Evolutionary conservation across 2,888 invertebrate species (phyloP).

Genomic region (Tenodera sinensis): DNA sequence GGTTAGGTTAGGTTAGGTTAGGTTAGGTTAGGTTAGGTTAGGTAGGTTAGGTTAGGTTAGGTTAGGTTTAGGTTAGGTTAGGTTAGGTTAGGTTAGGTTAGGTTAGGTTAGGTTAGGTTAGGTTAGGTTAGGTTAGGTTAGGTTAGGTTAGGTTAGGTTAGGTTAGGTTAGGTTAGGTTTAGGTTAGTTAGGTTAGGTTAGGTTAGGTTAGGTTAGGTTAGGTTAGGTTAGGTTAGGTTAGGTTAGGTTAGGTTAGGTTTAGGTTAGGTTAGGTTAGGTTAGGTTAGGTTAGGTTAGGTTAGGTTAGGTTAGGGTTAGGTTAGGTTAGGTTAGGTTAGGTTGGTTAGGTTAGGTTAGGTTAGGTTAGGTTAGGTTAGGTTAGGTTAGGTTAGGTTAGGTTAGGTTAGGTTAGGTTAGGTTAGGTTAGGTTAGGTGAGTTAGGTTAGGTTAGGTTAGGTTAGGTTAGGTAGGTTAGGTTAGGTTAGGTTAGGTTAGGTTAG

Average conservation of each 20-base stretch:
- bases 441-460: too few species aligned
- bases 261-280: constrained; percentile 20
- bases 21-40: constrained; percentile 16
- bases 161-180: neutral
- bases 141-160: constrained; percentile 21
- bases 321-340: constrained; percentile 29
- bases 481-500: neutral
- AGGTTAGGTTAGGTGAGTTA: neutral
- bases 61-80: constrained; percentile 24
- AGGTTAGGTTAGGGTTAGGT: too few species aligned
- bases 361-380: constrained; percentile 32
- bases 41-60: constrained; percentile 35
- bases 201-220: constrained; percentile 31
- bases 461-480: neutral
- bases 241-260: constrained; percentile 34
- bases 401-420: neutral
- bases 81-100: too few species aligned
- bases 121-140: too few species aligned
- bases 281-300: too few species aligned
- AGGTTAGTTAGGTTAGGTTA: neutral
- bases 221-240: constrained; percentile 15
- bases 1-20: constrained; percentile 8
- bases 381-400: neutral
- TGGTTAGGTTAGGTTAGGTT: constrained; percentile 32
- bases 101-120: too few species aligned